Evolutionary conservation across 2,888 invertebrate species (phyloP).

Genomic region (Himalopsyche japonica): DNA sequence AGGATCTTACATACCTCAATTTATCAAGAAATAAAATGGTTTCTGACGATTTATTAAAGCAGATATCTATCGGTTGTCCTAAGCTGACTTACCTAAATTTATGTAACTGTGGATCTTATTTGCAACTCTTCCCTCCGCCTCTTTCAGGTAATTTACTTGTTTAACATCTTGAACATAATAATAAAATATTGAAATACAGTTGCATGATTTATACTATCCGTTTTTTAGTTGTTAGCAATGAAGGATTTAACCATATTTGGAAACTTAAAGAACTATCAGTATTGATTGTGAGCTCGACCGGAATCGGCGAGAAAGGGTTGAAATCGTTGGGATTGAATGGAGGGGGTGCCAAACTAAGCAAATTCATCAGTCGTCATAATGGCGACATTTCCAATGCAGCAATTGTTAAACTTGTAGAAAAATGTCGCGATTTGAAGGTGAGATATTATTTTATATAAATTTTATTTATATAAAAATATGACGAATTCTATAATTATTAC

Average conservation of each 20-base stretch:
- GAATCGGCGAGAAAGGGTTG: conserved; percentile 11
- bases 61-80: conserved; percentile 54
- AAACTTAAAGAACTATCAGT: conserved; percentile 22
- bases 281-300: conserved; percentile 11
- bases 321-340: conserved; percentile 10
- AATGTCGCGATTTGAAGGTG: conserved; percentile 18
- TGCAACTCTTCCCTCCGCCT: background rate
- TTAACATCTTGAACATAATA: too few relatives aligned
- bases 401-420: conserved; percentile 12
- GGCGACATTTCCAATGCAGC: conserved; percentile 9
- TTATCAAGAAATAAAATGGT: conserved; percentile 56
- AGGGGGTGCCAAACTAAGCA: conserved; percentile 7
- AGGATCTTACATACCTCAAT: conserved; percentile 54
- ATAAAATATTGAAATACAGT: too few relatives aligned
- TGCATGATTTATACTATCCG: too few relatives aligned
- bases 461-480: too few relatives aligned
- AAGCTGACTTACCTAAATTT: conserved; percentile 55
- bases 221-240: conserved; percentile 19
- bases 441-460: background rate
- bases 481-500: too few relatives aligned
- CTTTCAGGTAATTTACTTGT: background rate
- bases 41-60: conserved; percentile 57
- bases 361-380: conserved; percentile 21
- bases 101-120: conserved; percentile 41
- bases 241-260: conserved; percentile 22